Percentiles rank a stretch among this genome's conserved stretches.
phyloP scores from a whole-genome alignment of 2,797 vertebrate species.

The Myotis findleyi region DNA sequence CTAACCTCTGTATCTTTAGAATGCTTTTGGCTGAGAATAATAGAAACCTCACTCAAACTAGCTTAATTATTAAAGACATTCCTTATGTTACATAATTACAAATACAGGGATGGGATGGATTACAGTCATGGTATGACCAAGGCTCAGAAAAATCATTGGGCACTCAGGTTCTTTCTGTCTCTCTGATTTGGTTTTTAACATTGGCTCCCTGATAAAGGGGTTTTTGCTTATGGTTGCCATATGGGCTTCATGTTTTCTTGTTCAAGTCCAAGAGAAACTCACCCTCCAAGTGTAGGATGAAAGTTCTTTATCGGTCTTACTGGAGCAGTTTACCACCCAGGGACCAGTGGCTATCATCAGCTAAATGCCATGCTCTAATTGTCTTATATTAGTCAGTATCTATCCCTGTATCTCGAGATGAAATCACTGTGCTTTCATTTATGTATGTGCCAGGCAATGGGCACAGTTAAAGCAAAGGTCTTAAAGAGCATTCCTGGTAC shows the following conservation, averaged over 20 bases:
- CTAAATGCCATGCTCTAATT: background rate
- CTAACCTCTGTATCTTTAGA: background rate
- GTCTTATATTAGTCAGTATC: background rate
- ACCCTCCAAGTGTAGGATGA: background rate
- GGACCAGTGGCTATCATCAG: background rate
- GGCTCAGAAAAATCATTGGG: background rate
- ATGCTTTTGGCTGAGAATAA: background rate
- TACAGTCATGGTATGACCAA: background rate
- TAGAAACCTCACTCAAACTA: constrained; percentile 7
- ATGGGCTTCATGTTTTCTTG: background rate
- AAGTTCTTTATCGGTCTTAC: background rate
- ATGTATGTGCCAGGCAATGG: background rate
- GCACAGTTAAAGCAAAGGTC: background rate
- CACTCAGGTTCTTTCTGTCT: background rate
- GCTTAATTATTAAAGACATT: background rate
- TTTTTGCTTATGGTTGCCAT: background rate
- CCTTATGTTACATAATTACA: background rate
- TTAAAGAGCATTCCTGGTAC: background rate
- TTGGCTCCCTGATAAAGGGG: background rate
- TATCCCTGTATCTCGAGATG: background rate
- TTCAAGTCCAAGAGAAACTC: background rate
- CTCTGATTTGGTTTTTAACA: background rate
- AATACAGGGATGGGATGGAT: background rate
- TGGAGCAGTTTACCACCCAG: background rate
- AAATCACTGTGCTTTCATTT: background rate